These are phyloP conservation scores for Heterochromis multidens DNA, from an alignment of 2,113 vertebrate genomes.

Conservation along the genomic window DNA sequence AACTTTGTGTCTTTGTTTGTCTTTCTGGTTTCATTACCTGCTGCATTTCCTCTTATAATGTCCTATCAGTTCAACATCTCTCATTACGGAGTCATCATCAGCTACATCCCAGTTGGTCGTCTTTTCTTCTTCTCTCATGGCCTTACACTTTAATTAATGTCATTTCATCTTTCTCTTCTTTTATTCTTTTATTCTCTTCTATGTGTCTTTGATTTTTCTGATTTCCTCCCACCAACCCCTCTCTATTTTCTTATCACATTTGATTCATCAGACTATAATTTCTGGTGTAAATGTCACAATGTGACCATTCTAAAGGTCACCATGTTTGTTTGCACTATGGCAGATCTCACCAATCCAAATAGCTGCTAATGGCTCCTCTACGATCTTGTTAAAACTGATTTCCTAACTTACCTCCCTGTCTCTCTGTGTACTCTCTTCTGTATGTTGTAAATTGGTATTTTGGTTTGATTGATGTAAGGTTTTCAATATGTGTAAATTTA, in stretches of 20 bases:
- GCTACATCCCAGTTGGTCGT: slow-evolving; percentile 9
- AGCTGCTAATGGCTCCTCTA: slow-evolving; percentile 49
- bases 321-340: slow-evolving; percentile 66
- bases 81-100: slow-evolving; percentile 21
- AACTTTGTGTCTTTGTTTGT: slow-evolving; percentile 11
- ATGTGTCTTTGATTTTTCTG: not conserved
- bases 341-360: slow-evolving; percentile 57
- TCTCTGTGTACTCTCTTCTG: not conserved
- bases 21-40: slow-evolving; percentile 49
- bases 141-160: not conserved
- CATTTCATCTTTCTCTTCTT: not conserved
- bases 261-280: slow-evolving; percentile 58
- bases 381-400: slow-evolving; percentile 48
- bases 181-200: not conserved
- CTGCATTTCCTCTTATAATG: slow-evolving; percentile 44
- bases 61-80: slow-evolving; percentile 21
- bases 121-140: not conserved
- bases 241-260: slow-evolving; percentile 20
- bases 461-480: not conserved
- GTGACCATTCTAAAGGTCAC: slow-evolving; percentile 69
- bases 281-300: slow-evolving; percentile 65
- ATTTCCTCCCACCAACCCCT: not conserved
- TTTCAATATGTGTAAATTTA: not conserved
- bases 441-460: not conserved
- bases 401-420: slow-evolving; percentile 10